Conservation (phyloP, 2,888 invertebrate genomes). For the Rhagium mordax region DNA sequence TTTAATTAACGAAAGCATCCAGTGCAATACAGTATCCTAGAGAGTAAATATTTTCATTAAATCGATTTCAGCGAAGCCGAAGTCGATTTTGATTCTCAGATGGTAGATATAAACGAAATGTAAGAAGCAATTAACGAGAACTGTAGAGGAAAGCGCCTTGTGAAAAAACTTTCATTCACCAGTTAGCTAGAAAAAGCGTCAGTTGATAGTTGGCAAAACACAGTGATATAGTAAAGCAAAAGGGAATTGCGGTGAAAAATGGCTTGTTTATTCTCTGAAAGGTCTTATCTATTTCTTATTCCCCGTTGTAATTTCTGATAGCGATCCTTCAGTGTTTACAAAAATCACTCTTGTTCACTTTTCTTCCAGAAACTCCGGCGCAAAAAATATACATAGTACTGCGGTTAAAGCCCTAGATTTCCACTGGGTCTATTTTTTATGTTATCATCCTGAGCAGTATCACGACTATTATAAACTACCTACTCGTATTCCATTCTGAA, state of each 20-base stretch:
- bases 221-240: slow-evolving; percentile 38
- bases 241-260: slow-evolving; percentile 62
- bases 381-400: slow-evolving; percentile 25
- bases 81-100: background rate
- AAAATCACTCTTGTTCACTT: slow-evolving; percentile 44
- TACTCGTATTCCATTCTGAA: background rate
- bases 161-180: slow-evolving; percentile 28
- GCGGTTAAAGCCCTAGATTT: slow-evolving; percentile 8
- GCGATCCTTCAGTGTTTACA: slow-evolving; percentile 52
- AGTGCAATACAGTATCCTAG: background rate
- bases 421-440: slow-evolving; percentile 7
- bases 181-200: slow-evolving; percentile 34
- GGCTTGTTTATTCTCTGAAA: slow-evolving; percentile 64
- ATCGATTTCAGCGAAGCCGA: background rate
- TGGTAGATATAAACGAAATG: slow-evolving; percentile 14
- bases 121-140: slow-evolving; percentile 30
- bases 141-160: slow-evolving; percentile 10
- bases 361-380: slow-evolving; percentile 27
- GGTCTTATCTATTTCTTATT: slow-evolving; percentile 64
- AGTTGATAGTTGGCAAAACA: slow-evolving; percentile 30
- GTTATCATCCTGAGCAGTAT: background rate
- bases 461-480: background rate
- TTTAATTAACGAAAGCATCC: background rate
- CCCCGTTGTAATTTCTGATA: slow-evolving; percentile 61
- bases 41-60: slow-evolving; percentile 7